Evolutionary conservation across 2,113 vertebrate genomes (phyloP), one percentile per base, ranked within the genome.

Genomic region (Lota lota): DNA sequence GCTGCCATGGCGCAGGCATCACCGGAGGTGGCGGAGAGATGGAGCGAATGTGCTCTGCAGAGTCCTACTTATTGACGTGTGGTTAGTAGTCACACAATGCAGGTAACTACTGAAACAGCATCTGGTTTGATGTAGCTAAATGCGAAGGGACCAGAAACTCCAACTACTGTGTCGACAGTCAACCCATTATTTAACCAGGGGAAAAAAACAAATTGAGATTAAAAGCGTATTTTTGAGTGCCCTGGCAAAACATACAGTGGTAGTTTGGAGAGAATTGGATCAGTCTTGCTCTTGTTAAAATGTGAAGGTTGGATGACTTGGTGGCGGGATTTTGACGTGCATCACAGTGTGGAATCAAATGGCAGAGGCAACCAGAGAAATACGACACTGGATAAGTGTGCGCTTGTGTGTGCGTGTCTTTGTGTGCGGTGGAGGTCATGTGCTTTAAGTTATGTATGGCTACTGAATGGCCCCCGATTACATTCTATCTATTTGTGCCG

Each of bases 1-100:
- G 84, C 83, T 74, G 69, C 64, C 72, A 63, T 64, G 76, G 75
- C 75, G 87, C 81, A 71, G 74, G 80, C 79, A 79, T 86, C 87
- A 90, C 84, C 84, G 88, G 87, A 56, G 22, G 67, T 53, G 60
- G 60, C 24, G 74, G 79, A 72, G 72, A 77, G 75, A 85, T 51
- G 73, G 85, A 54, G 83, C 58, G 4, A 33, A 33, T 33, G 28
- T 4, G 28, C 28, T 33, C 4, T 33, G 28, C 28, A 33, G 28
- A 33, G 79, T 67, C 70, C 68, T 22, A 74, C 67, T 81, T 69
- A 36, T 76, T 74, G 74, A 72, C 76, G 73, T 56, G 14, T 68
- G 70, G 83, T 85, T 85, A 87, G 81, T 79, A 83, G 84, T 82
- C 76, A 59, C 56, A 68, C 28, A 33, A 33, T 33, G 28, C 28